phyloP scores from a whole-genome alignment of 2,888 invertebrate species.

The Xylota segnis region DNA sequence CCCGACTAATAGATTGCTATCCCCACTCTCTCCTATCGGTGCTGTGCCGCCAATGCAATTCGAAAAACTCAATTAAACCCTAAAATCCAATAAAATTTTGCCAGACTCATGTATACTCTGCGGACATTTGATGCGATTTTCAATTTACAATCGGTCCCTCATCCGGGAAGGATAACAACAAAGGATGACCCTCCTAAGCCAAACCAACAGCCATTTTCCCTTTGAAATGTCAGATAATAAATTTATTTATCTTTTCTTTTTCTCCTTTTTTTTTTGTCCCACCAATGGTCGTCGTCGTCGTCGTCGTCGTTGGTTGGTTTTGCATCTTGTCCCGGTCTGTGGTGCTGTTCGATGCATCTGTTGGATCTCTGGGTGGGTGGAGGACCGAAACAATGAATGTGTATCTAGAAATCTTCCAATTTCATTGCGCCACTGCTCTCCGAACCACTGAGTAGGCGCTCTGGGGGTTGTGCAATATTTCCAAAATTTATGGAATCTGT shows the following conservation, averaged over 20 bases:
- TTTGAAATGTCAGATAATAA: constrained; percentile 74
- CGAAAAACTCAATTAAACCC: constrained; percentile 74
- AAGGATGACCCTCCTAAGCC: constrained; percentile 53
- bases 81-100: constrained; percentile 72
- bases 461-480: constrained; percentile 67
- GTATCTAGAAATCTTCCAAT: constrained; percentile 69
- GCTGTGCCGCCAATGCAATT: constrained; percentile 37
- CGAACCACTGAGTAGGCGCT: constrained; percentile 39
- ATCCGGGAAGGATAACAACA: constrained; percentile 22
- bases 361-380: constrained; percentile 33
- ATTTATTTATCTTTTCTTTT: constrained; percentile 66
- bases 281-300: constrained; percentile 14
- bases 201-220: constrained; percentile 72
- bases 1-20: constrained; percentile 49
- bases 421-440: constrained; percentile 45
- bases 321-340: constrained; percentile 57
- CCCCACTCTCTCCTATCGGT: background rate
- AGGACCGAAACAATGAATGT: constrained; percentile 63
- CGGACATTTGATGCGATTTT: constrained; percentile 75
- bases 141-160: constrained; percentile 66
- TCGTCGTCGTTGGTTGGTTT: constrained; percentile 35
- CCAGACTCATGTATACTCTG: constrained; percentile 47
- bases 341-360: constrained; percentile 57
- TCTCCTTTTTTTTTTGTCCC: background rate
- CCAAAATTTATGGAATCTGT: constrained; percentile 62